Percentiles rank a stretch among this genome's conserved stretches.
Conservation (phyloP, 2,888 invertebrate genomes). For the Epirrhoe tristata region DNA sequence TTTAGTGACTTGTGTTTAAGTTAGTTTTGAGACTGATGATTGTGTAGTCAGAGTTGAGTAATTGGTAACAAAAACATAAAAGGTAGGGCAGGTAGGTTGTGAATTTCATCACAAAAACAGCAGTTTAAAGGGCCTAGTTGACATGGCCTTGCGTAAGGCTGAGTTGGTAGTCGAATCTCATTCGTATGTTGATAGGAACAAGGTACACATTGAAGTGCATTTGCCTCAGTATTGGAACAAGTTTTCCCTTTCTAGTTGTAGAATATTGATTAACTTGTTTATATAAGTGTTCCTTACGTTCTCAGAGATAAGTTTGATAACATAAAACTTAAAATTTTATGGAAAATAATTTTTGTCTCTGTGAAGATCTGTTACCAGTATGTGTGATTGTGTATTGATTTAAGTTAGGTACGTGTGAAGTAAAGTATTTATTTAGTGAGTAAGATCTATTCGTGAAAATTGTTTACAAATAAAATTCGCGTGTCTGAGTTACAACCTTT, state of each 20-base stretch:
- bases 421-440: conserved; percentile 26
- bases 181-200: conserved; percentile 30
- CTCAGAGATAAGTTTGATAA: conserved; percentile 2
- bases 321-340: neutral
- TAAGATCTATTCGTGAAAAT: conserved; percentile 6
- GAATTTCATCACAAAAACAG: conserved; percentile 21
- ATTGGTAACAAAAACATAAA: conserved; percentile 8
- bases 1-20: conserved; percentile 17
- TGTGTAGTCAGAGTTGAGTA: conserved; percentile 9
- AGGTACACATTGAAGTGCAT: conserved; percentile 34
- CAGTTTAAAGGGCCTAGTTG: conserved; percentile 16
- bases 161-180: conserved; percentile 35
- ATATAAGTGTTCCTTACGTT: conserved; percentile 23
- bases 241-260: conserved; percentile 42
- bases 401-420: conserved; percentile 27
- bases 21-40: conserved; percentile 30
- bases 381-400: conserved; percentile 18
- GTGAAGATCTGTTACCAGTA: conserved; percentile 27
- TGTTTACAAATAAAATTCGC: conserved; percentile 22
- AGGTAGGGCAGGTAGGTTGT: conserved; percentile 5
- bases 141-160: conserved; percentile 30
- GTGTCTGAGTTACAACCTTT: neutral
- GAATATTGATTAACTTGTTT: conserved; percentile 40
- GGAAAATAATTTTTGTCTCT: neutral
- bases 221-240: conserved; percentile 33